phyloP scores from a whole-genome alignment of 2,113 vertebrate genomes.

The Chaenocephalus aceratus region DNA sequence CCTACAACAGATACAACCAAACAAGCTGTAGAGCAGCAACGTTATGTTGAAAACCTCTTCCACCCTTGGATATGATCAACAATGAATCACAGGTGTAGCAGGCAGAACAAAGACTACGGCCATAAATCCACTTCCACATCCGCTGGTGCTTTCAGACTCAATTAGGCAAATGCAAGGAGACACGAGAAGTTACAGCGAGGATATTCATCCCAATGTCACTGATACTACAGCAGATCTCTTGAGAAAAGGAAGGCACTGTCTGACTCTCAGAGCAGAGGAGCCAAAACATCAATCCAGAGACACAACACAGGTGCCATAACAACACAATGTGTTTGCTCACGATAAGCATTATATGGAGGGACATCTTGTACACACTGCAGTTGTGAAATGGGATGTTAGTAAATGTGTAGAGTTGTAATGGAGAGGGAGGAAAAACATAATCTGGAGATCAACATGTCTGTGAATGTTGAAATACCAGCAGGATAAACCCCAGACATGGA shows the following conservation, averaged over 20 bases:
- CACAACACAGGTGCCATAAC: slow-evolving; percentile 22
- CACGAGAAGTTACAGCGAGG: background rate
- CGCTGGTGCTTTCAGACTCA: slow-evolving; percentile 21
- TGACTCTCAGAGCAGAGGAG: slow-evolving; percentile 11
- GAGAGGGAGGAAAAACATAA: background rate
- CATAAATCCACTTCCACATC: background rate
- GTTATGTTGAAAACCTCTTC: background rate
- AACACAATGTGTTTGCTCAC: slow-evolving; percentile 10
- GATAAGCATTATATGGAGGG: slow-evolving; percentile 17
- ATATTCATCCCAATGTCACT: slow-evolving; percentile 37
- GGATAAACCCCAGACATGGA: slow-evolving; percentile 28
- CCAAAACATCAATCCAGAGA: slow-evolving; percentile 48
- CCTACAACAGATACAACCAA: background rate
- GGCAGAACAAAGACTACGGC: slow-evolving; percentile 33
- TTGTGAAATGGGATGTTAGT: slow-evolving; percentile 5
- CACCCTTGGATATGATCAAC: background rate
- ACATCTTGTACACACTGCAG: slow-evolving; percentile 29
- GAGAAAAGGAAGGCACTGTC: slow-evolving; percentile 18
- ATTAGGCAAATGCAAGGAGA: slow-evolving; percentile 6
- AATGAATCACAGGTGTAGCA: slow-evolving; percentile 16
- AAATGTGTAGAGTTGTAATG: background rate
- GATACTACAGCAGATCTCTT: slow-evolving; percentile 18
- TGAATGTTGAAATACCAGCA: slow-evolving; percentile 22
- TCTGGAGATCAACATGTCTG: slow-evolving; percentile 7
- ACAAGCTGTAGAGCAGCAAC: background rate